Base-by-base conservation (phyloP, 1,140 invertebrate genomes). In the Apis florea region DNA sequence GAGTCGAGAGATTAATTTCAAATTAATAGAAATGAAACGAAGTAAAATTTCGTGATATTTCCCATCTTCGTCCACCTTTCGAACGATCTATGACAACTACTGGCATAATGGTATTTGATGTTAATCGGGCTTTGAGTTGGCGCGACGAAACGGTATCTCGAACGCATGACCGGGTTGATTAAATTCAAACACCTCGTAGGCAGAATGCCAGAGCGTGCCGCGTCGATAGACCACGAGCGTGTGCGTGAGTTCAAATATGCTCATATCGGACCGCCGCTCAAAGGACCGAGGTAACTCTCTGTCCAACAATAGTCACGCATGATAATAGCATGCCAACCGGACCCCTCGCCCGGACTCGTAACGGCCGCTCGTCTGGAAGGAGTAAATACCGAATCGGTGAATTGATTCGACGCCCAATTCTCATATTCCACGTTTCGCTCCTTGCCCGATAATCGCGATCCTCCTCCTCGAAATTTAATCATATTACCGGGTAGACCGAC, bases 121-220 rank as follows among this genome's bases (percentile, higher is more conserved):
- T 90, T 92, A 91, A 92, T 91, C 91, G 89, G 87, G 90, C 92
- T 93, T 93, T 93, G 92, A 93, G 86, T 90, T 90, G 89, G 84
- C 90, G 87, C 88, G 86, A 69, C 82, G 86, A 83, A 85, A n/a
- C n/a, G 90, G 90, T 89, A 90, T 91, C 85, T 89, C 85, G 89
- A 86, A 88, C 92, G 91, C 92, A 92, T 91, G 92, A 93, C 89
- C 92, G 89, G 90, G 92, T 93, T 93, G 92, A 93, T 93, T 93
- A 93, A 93, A 93, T 93, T 93, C 92, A 93, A 92, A 93, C 92
- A 92, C 92, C 92, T 93, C 90, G 89, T 89, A 90, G 86, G 86
- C 87, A 88, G 90, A 89, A 92, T 92, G 85, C 92, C 92, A 89
- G 89, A 84, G 87, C 82, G 88, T 88, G 71, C 84, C 85, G 87